phyloP scores from a whole-genome alignment of 2,797 vertebrate species.

The Ispidina picta region DNA sequence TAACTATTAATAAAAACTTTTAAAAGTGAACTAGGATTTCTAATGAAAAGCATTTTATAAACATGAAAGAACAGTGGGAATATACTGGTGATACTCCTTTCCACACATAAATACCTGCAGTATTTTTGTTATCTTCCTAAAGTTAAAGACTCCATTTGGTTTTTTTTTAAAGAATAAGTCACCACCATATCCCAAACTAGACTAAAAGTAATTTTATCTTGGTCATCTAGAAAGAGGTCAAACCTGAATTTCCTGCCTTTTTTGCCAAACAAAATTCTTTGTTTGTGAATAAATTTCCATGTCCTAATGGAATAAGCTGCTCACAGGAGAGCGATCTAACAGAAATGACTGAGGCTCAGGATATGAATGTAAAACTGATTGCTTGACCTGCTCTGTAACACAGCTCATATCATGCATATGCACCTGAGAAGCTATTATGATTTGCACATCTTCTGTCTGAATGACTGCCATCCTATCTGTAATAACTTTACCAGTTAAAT shows the following conservation, averaged over 20 bases:
- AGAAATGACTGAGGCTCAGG: slow-evolving; percentile 41
- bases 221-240: slow-evolving; percentile 48
- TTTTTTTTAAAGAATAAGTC: background rate
- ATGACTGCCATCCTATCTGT: slow-evolving; percentile 20
- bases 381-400: slow-evolving; percentile 43
- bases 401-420: slow-evolving; percentile 35
- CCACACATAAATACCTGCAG: background rate
- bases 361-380: slow-evolving; percentile 57
- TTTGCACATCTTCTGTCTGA: slow-evolving; percentile 49
- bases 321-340: slow-evolving; percentile 55
- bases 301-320: slow-evolving; percentile 38
- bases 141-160: background rate
- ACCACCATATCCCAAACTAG: background rate
- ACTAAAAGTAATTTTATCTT: background rate
- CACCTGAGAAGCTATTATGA: slow-evolving; percentile 60
- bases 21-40: background rate
- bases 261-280: slow-evolving; percentile 26
- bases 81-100: background rate
- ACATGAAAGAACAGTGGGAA: background rate
- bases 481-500: slow-evolving; percentile 63
- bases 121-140: background rate
- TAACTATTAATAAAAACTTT: background rate
- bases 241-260: slow-evolving; percentile 47
- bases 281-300: slow-evolving; percentile 60
- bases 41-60: slow-evolving; percentile 13